Evolutionary conservation across 2,888 invertebrate species (phyloP).

Genomic region (Dasysyrphus albostriatus): DNA sequence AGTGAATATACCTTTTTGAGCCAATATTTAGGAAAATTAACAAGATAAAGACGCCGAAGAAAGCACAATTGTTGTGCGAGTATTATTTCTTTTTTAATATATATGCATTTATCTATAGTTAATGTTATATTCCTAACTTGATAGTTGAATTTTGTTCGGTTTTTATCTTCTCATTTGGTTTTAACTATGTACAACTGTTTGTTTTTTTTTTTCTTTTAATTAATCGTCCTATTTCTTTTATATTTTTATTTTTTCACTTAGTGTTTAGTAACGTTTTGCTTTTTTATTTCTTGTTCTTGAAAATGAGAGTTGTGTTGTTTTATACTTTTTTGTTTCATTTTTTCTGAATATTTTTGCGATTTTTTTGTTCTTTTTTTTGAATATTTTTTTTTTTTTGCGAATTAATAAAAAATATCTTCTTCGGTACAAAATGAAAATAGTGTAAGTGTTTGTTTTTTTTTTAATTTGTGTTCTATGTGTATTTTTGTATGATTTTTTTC

Average conservation of each 20-base stretch:
- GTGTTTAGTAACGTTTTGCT: slow-evolving; percentile 51
- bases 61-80: slow-evolving; percentile 73
- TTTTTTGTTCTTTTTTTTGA: slow-evolving; percentile 42
- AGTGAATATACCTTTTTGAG: neutral
- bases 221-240: slow-evolving; percentile 44
- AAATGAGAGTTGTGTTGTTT: slow-evolving; percentile 66
- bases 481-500: slow-evolving; percentile 24
- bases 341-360: slow-evolving; percentile 61
- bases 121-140: slow-evolving; percentile 29
- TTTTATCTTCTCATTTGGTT: slow-evolving; percentile 21
- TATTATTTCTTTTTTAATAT: slow-evolving; percentile 49
- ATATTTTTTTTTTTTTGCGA: slow-evolving; percentile 57
- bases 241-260: slow-evolving; percentile 52
- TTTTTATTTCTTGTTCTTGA: slow-evolving; percentile 67
- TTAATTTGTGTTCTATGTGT: slow-evolving; percentile 69
- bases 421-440: slow-evolving; percentile 76
- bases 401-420: slow-evolving; percentile 70
- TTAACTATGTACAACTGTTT: slow-evolving; percentile 61
- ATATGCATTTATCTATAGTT: slow-evolving; percentile 21
- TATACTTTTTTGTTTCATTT: slow-evolving; percentile 50
- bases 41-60: slow-evolving; percentile 44
- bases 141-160: slow-evolving; percentile 49
- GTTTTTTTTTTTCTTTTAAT: slow-evolving; percentile 26
- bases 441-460: slow-evolving; percentile 54
- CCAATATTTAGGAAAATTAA: slow-evolving; percentile 24